Conservation (phyloP, 2,113 vertebrate genomes). For the Cephalopterus ornatus region DNA sequence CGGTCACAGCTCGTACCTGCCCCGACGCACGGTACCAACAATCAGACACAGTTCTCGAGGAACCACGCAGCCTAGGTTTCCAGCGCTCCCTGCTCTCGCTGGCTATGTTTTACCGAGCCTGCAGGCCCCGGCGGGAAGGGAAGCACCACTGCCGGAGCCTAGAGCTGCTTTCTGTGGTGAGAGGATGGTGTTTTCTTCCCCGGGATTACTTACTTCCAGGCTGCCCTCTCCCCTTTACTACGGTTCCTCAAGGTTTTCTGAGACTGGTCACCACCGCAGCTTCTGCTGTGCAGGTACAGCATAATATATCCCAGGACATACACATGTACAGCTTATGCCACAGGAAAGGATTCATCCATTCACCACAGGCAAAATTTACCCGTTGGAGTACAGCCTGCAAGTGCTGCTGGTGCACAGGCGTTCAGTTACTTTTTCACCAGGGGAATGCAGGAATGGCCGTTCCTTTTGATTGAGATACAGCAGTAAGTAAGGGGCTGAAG, state of each 20-base stretch:
- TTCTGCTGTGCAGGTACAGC: background rate
- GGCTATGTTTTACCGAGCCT: background rate
- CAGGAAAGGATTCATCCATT: background rate
- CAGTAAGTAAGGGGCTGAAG: background rate
- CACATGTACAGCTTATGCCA: accelerated
- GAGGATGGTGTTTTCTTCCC: background rate
- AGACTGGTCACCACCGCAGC: background rate
- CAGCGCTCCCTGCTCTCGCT: background rate
- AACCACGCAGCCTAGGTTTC: background rate
- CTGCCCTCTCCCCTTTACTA: accelerated
- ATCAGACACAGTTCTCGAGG: accelerated
- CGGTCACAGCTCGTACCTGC: accelerated
- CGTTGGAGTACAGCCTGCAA: background rate
- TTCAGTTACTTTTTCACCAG: background rate
- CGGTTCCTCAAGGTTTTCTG: background rate
- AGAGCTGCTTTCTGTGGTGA: background rate
- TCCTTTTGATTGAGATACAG: background rate
- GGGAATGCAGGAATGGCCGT: background rate
- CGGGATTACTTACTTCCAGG: background rate
- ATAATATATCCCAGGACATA: background rate
- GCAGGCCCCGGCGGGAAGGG: background rate
- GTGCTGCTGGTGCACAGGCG: background rate
- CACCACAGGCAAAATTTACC: background rate
- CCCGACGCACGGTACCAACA: accelerated
- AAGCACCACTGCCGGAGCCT: background rate